Conservation (phyloP, 1,140 invertebrate genomes). For the Alviniconcha marisindica region DNA sequence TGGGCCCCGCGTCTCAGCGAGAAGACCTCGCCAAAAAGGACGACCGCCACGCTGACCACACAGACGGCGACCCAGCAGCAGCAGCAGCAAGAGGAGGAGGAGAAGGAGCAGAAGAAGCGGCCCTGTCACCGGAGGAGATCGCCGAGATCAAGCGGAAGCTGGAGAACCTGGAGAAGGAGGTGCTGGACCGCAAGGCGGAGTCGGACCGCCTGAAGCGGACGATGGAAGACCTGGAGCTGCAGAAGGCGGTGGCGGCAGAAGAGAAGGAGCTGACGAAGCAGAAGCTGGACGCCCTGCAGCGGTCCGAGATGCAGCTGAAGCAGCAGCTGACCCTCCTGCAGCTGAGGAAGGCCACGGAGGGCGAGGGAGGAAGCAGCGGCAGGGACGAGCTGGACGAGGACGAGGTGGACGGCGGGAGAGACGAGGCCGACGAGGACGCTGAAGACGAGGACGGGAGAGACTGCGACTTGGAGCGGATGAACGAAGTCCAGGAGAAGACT, state of each 20-base stretch:
- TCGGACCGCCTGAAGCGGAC: constrained; percentile 15
- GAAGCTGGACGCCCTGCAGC: constrained; percentile 19
- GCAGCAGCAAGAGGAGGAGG: background rate
- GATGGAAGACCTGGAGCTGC: constrained; percentile 13
- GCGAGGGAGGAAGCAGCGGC: background rate
- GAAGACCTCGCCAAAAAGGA: background rate
- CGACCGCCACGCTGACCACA: background rate
- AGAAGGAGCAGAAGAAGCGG: background rate
- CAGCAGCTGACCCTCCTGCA: constrained; percentile 10
- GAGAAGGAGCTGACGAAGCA: constrained; percentile 13
- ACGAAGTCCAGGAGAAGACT: background rate
- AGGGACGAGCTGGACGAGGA: background rate
- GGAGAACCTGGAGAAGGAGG: background rate
- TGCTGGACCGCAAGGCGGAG: background rate
- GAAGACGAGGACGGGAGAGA: background rate
- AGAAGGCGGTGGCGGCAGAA: constrained; percentile 9
- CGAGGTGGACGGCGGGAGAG: background rate
- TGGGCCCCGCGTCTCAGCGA: background rate
- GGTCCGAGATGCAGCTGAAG: constrained; percentile 6
- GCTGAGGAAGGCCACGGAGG: background rate
- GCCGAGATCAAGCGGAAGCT: background rate
- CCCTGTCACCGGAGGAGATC: background rate
- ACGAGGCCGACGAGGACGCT: background rate
- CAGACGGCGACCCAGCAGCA: background rate
- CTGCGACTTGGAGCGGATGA: background rate